phyloP scores from a whole-genome alignment of 1,140 invertebrate species.

The Philotrypesis tridentata region DNA sequence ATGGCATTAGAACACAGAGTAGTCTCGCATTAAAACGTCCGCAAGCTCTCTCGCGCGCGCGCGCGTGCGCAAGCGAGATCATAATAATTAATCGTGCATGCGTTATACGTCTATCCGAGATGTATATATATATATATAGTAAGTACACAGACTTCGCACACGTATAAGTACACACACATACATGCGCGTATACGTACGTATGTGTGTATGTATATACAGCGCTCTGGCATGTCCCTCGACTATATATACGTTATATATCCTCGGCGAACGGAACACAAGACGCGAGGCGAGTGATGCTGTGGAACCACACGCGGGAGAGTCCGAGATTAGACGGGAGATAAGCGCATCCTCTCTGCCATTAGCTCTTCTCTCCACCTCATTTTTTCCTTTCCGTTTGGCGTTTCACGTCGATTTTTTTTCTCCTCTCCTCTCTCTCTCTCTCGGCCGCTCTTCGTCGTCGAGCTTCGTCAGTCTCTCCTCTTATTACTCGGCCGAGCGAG shows the following conservation, averaged over 20 bases:
- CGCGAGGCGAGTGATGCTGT: neutral
- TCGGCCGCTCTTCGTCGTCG: too few relatives aligned
- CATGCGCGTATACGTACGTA: too few relatives aligned
- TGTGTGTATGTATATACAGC: neutral
- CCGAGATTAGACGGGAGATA: conserved; percentile 38
- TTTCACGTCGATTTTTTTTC: conserved; percentile 12
- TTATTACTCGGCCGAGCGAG: neutral
- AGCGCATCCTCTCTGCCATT: conserved; percentile 25
- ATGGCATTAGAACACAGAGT: conserved; percentile 18
- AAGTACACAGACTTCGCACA: too few relatives aligned
- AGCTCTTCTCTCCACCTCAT: conserved; percentile 9
- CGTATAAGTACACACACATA: too few relatives aligned
- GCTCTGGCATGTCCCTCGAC: neutral
- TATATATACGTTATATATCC: too few relatives aligned
- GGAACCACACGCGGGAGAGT: conserved; percentile 7
- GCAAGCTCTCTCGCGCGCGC: neutral
- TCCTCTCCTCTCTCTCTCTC: neutral
- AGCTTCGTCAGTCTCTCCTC: too few relatives aligned
- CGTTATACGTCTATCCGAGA: neutral
- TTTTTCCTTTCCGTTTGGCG: neutral
- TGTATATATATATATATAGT: neutral
- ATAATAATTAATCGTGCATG: conserved; percentile 39
- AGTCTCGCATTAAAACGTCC: conserved; percentile 1
- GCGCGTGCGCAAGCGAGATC: conserved; percentile 9
- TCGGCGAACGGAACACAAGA: neutral